These are phyloP conservation scores for Coronaproctus castanopsis DNA, from an alignment of 2,888 invertebrate species.

Conservation along the genomic window DNA sequence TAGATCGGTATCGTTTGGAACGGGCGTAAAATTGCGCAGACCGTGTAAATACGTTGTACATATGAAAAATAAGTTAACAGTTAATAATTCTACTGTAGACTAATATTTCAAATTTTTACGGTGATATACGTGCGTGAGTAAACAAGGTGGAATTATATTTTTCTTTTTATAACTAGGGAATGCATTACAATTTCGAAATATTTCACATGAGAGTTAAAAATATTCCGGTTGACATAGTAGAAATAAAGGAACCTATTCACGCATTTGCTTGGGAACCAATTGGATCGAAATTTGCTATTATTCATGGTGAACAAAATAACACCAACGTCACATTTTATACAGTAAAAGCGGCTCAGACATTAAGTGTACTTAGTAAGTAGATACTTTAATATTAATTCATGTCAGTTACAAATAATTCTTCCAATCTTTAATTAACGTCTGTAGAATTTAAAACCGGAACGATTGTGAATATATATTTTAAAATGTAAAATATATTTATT, in stretches of 20 bases:
- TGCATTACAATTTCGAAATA: slow-evolving; percentile 96
- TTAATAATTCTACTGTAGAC: no score
- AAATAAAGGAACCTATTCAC: slow-evolving; percentile 77
- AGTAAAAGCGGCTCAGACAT: slow-evolving; percentile 73
- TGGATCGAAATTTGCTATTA: slow-evolving; percentile 87
- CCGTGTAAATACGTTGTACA: no score
- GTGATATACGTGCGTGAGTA: no score
- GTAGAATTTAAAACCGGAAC: no score
- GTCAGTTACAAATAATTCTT: background rate
- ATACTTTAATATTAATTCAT: slow-evolving; percentile 2
- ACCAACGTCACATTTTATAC: slow-evolving; percentile 82
- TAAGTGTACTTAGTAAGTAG: slow-evolving; percentile 64
- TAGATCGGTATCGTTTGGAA: no score
- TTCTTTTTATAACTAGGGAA: slow-evolving; percentile 35
- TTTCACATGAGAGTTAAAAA: slow-evolving; percentile 96
- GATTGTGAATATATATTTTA: no score
- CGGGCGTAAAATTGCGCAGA: no score
- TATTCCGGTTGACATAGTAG: slow-evolving; percentile 92
- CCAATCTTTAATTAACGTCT: no score
- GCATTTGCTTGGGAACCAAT: slow-evolving; percentile 98
- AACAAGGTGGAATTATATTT: slow-evolving; percentile 1
- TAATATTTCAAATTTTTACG: no score
- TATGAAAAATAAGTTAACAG: no score
- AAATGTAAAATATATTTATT: no score
- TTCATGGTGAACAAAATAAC: slow-evolving; percentile 75